These are phyloP conservation scores for Eupithecia abbreviata DNA, from an alignment of 2,888 invertebrate species.

Conservation along the genomic window DNA sequence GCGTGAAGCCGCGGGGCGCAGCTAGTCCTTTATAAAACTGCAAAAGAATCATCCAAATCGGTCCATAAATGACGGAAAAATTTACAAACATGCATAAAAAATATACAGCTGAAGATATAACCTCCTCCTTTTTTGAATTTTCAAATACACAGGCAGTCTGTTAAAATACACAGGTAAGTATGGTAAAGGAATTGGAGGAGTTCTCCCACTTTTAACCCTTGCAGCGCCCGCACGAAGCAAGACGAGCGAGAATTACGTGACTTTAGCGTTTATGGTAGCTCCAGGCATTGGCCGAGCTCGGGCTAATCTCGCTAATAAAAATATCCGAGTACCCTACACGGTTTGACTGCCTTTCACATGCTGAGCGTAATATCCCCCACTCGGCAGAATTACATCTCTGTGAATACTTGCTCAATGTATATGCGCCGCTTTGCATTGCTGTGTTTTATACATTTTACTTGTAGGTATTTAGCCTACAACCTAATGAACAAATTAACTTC, in stretches of 20 bases:
- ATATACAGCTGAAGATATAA: too few relatives aligned
- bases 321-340: conserved; percentile 34
- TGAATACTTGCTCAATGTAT: conserved; percentile 17
- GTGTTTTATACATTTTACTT: neutral
- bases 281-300: conserved; percentile 34
- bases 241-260: conserved; percentile 44
- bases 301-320: conserved; percentile 40
- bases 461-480: too few relatives aligned
- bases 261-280: conserved; percentile 44
- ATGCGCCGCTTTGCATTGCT: neutral
- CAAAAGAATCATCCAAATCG: too few relatives aligned
- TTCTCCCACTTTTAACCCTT: neutral
- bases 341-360: conserved; percentile 26
- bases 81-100: too few relatives aligned
- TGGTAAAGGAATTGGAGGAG: neutral
- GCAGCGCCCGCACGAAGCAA: conserved; percentile 40
- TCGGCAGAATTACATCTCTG: conserved; percentile 22
- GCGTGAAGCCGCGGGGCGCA: too few relatives aligned
- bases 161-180: neutral
- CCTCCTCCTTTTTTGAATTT: too few relatives aligned
- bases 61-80: too few relatives aligned
- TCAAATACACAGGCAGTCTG: too few relatives aligned
- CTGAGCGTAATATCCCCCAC: conserved; percentile 25
- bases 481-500: too few relatives aligned
- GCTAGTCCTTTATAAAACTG: too few relatives aligned